These are phyloP conservation scores for Chydorus sphaericus DNA, from an alignment of 2,888 invertebrate species.

Conservation along the genomic window DNA sequence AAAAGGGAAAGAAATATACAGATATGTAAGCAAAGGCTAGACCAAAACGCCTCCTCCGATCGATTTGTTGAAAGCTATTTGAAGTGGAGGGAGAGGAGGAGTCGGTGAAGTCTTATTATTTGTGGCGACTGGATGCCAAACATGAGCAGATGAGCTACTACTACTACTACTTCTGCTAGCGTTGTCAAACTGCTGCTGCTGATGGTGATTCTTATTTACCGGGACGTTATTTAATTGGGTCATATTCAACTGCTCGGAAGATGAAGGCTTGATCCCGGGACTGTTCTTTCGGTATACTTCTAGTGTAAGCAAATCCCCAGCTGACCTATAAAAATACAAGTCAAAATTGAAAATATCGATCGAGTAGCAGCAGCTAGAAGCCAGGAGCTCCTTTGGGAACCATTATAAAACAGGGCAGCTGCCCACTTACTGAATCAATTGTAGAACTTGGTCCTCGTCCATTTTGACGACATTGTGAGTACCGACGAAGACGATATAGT, in stretches of 20 bases:
- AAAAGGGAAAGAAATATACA: not conserved
- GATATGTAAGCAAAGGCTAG: not conserved
- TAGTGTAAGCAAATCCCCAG: slow-evolving; percentile 50
- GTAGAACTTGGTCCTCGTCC: slow-evolving; percentile 49
- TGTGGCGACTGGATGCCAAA: not conserved
- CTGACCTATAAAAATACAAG: slow-evolving; percentile 39
- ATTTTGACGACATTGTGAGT: slow-evolving; percentile 72
- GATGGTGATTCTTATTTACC: not conserved
- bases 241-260: not conserved
- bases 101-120: not conserved
- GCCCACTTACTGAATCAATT: slow-evolving; percentile 42
- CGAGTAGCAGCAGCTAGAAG: not conserved
- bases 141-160: not conserved
- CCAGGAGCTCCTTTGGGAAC: not conserved
- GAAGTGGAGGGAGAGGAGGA: not conserved
- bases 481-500: slow-evolving; percentile 76
- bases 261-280: not conserved
- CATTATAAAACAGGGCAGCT: not conserved
- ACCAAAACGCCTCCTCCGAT: slow-evolving; percentile 7
- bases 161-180: not conserved
- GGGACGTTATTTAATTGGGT: no score
- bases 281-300: slow-evolving; percentile 52
- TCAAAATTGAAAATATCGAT: not conserved
- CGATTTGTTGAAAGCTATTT: slow-evolving; percentile 8
- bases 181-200: not conserved